These are phyloP conservation scores for Marronus borbonicus DNA, from an alignment of 2,888 invertebrate genomes.

Conservation along the genomic window DNA sequence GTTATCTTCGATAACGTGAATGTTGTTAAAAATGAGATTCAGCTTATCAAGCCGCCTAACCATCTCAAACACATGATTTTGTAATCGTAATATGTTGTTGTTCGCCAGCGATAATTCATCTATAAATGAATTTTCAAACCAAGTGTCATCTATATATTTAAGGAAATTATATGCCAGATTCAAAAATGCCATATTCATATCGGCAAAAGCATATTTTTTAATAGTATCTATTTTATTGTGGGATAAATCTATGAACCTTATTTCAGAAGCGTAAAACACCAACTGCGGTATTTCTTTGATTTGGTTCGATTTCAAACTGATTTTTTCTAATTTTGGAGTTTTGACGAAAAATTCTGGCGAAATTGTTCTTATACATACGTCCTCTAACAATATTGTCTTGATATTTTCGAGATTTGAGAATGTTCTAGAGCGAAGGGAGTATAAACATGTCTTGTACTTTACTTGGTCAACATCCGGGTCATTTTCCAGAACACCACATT, in stretches of 20 bases:
- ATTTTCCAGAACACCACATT: not conserved
- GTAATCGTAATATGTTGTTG: conserved; percentile 22
- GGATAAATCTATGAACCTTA: conserved; percentile 9
- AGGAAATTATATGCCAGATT: conserved; percentile 27
- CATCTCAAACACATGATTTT: conserved; percentile 3
- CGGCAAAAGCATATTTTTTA: conserved; percentile 27
- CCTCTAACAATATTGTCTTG: not conserved
- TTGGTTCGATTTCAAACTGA: conserved; percentile 35
- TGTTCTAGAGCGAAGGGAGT: not conserved
- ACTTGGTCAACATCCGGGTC: not conserved
- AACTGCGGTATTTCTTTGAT: not conserved
- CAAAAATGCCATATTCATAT: conserved; percentile 5
- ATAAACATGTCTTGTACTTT: not conserved
- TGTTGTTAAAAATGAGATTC: conserved; percentile 25
- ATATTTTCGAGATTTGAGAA: conserved; percentile 11
- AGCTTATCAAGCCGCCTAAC: not conserved
- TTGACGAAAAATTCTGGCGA: not conserved
- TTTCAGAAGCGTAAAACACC: not conserved
- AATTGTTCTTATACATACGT: not conserved
- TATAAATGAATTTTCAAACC: conserved; percentile 29
- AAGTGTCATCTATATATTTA: conserved; percentile 14
- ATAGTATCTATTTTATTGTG: conserved; percentile 30
- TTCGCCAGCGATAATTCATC: conserved; percentile 13
- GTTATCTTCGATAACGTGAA: conserved; percentile 14
- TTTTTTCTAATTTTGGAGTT: conserved; percentile 18